Conservation (phyloP, 2,113 vertebrate genomes). For the Panthera tigris region DNA sequence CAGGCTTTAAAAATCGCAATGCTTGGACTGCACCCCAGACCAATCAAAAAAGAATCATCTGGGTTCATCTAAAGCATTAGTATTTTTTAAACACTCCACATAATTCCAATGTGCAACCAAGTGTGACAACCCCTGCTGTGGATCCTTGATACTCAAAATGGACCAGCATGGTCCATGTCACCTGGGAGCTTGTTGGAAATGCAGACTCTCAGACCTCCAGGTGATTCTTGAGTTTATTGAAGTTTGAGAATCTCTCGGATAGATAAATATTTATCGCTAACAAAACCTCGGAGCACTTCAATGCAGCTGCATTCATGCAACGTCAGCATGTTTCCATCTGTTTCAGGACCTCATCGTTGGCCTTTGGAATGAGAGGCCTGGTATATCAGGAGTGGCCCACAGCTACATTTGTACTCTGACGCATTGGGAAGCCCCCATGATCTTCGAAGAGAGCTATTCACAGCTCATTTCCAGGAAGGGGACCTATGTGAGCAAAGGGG, state of each 20-base stretch:
- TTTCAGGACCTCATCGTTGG: neutral
- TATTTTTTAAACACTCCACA: neutral
- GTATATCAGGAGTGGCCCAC: neutral
- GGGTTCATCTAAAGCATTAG: neutral
- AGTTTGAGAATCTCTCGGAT: neutral
- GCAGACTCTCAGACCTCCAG: neutral
- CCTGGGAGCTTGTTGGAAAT: neutral
- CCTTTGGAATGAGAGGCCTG: neutral
- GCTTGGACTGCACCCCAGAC: neutral
- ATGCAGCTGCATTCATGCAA: neutral
- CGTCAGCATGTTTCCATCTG: neutral
- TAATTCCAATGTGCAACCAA: neutral
- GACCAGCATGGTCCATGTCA: neutral
- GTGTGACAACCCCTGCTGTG: neutral
- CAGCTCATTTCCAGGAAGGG: neutral
- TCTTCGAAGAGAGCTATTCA: neutral
- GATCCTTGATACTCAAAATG: neutral
- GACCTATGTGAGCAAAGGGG: neutral
- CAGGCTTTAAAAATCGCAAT: neutral
- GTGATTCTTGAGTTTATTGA: neutral
- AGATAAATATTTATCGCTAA: neutral
- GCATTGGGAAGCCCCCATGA: neutral
- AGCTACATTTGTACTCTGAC: neutral
- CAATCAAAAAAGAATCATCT: neutral
- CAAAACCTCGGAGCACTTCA: neutral